Base-by-base conservation (phyloP, 2,797 vertebrate genomes). In the Aphelocoma californica region DNA sequence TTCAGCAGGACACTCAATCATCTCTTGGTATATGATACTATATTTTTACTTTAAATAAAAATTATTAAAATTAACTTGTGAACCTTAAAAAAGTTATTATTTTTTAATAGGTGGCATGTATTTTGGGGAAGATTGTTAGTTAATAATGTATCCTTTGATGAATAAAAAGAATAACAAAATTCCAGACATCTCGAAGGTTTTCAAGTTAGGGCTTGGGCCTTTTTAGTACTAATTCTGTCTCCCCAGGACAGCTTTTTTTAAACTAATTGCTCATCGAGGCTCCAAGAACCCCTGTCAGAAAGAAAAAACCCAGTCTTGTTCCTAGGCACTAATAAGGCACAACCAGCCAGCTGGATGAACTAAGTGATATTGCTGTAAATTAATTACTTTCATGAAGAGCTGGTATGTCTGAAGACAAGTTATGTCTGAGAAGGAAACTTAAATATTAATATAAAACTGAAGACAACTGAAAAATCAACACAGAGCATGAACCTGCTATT, bases 251-350 rank as follows among this genome's bases (percentile, higher is more conserved):
- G 95, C 92, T 96, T 96, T 97, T 97, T 97, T 95, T 73, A 97
- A 95, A 94, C 95, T 98, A 97, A 98, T 98, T 98, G 97, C 95
- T 97, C 94, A 96, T 60, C 50, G 62, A 93, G 64, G 81, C 65
- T 97, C 96, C 91, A 97, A 92, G 95, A 96, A 95, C 95, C 93
- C 90, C 88, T 96, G 88, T 97, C 97, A 97, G 93, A 96, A 95
- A 92, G 88, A 95, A 95, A 97, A 96, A 67, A 73, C 24, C 64
- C 91, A 96, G 86, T 88, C 95, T 95, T 96, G 83, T 94, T 96
- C 91, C 72, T 93, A 94, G 94, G 90, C 96, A 90, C 96, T 98
- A 97, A 98, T 96, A 98, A 98, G 97, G 94, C 95, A 96, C 92
- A 95, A 97, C 90, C 87, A 97, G 94, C 90, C 97, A 97, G 92